These are phyloP conservation scores for Nothocercus julius DNA, from an alignment of 2,113 vertebrate genomes.

Conservation along the genomic window DNA sequence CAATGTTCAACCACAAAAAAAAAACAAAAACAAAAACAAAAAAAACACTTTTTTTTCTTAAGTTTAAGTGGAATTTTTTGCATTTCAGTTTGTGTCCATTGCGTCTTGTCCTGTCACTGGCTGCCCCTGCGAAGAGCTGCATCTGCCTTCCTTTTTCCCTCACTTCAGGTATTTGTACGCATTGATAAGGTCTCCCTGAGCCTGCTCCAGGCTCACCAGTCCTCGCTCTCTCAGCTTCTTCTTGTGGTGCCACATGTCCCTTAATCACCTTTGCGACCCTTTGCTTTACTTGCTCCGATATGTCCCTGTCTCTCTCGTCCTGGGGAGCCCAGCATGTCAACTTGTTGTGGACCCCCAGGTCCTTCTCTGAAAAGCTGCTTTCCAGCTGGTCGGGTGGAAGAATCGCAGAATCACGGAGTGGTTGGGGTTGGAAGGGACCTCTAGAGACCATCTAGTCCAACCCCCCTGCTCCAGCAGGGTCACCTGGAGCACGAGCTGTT, in stretches of 20 bases:
- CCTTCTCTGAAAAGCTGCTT: neutral
- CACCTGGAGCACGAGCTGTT: too few relatives aligned
- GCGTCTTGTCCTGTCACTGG: neutral
- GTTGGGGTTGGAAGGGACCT: too few relatives aligned
- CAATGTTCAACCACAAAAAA: too few relatives aligned
- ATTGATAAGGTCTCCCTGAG: neutral
- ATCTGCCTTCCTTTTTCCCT: neutral
- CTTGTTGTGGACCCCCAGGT: neutral
- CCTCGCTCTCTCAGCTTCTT: neutral
- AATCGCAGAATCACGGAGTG: too few relatives aligned
- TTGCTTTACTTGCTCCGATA: neutral
- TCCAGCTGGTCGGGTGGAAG: neutral
- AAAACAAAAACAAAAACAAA: too few relatives aligned
- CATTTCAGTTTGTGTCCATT: neutral
- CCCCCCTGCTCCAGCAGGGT: too few relatives aligned
- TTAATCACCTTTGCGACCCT: neutral
- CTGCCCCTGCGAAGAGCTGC: neutral
- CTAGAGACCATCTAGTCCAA: too few relatives aligned
- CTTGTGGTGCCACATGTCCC: neutral
- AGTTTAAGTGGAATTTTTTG: too few relatives aligned
- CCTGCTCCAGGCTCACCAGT: neutral
- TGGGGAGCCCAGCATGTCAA: neutral
- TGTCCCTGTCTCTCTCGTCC: neutral
- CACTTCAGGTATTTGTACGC: neutral
- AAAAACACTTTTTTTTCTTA: too few relatives aligned